Conservation (phyloP, 2,797 vertebrate genomes). For the Lacerta viridis region DNA sequence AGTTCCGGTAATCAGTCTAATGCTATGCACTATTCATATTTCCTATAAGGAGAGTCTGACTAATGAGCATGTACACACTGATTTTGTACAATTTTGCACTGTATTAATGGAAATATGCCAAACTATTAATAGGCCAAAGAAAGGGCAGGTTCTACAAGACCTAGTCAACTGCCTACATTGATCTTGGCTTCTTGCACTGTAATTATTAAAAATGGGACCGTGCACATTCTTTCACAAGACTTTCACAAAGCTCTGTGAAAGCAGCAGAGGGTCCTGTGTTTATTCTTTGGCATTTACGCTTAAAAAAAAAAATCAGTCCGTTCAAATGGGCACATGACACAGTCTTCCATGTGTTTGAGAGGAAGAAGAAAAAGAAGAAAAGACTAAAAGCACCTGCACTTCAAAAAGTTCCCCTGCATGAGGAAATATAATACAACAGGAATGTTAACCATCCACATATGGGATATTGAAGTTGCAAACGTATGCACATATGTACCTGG, state of each 20-base stretch:
- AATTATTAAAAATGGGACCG: no score
- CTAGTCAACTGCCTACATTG: neutral
- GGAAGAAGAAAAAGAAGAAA: no score
- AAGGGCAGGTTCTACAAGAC: neutral
- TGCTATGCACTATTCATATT: slow-evolving; percentile 20
- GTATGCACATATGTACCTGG: no score
- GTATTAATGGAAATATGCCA: slow-evolving; percentile 15
- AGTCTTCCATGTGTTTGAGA: neutral
- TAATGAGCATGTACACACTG: neutral
- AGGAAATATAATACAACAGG: neutral
- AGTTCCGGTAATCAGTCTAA: slow-evolving; percentile 23
- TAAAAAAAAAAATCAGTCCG: neutral
- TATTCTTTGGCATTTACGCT: neutral
- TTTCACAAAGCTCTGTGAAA: neutral
- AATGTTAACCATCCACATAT: neutral
- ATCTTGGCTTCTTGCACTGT: neutral
- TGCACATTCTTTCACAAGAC: neutral
- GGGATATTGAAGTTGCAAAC: no score
- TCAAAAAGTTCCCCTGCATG: neutral
- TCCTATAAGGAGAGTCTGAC: slow-evolving; percentile 6
- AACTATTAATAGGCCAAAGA: neutral
- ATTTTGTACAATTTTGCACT: neutral
- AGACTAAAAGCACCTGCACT: neutral
- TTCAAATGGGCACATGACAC: neutral
- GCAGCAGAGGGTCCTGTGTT: neutral